These are phyloP conservation scores for Apis laboriosa DNA, from an alignment of 1,140 invertebrate genomes.

Conservation along the genomic window DNA sequence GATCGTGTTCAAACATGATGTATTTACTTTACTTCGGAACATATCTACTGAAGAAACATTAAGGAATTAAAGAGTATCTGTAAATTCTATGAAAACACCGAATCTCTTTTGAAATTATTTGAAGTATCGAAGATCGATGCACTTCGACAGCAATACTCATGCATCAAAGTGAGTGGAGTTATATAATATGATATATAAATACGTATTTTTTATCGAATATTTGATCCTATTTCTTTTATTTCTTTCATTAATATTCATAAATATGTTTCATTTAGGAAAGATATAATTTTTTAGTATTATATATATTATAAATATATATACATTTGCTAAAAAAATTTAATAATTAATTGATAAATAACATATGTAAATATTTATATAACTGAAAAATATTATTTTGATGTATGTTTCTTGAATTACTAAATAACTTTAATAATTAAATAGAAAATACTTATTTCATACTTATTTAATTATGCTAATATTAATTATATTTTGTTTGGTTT, in stretches of 20 bases:
- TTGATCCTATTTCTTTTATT: neutral
- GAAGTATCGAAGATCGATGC: slow-evolving; percentile 39
- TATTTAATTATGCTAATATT: neutral
- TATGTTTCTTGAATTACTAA: too few species aligned
- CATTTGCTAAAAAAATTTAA: too few species aligned
- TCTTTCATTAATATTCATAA: neutral
- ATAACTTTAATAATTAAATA: neutral
- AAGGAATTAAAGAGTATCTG: slow-evolving; percentile 29
- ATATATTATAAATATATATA: too few species aligned
- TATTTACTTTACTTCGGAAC: slow-evolving; percentile 30
- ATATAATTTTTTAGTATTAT: neutral
- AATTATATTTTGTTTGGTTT: slow-evolving; percentile 22
- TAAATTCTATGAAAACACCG: slow-evolving; percentile 22
- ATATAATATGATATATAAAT: neutral
- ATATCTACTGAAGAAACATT: slow-evolving; percentile 20
- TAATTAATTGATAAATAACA: too few species aligned
- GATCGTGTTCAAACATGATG: slow-evolving; percentile 16
- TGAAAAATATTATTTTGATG: too few species aligned
- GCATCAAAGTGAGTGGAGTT: slow-evolving; percentile 45
- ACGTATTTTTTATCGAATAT: neutral
- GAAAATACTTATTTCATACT: neutral
- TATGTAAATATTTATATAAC: too few species aligned
- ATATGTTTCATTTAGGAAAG: neutral
- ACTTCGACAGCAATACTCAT: slow-evolving; percentile 37
- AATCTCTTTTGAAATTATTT: slow-evolving; percentile 28